Percentiles rank a stretch among this genome's conserved stretches.
phyloP scores from a whole-genome alignment of 2,888 invertebrate species.

The Brachylomia viminalis region DNA sequence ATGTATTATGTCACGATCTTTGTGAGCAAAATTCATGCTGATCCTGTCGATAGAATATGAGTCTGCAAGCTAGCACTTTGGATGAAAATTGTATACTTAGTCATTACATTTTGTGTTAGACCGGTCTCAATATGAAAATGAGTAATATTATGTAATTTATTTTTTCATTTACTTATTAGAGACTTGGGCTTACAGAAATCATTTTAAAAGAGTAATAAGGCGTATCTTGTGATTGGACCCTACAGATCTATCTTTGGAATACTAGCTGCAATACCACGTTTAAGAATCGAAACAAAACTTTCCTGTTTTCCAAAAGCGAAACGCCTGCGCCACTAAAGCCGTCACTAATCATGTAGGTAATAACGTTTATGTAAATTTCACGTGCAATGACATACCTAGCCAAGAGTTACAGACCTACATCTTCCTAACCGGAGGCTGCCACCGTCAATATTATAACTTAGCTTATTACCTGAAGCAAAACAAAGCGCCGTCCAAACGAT shows the following conservation, averaged over 20 bases:
- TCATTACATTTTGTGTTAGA: background rate
- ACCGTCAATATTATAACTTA: background rate
- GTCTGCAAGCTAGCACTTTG: no score
- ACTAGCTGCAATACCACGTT: background rate
- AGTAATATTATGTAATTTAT: no score
- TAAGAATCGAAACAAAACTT: background rate
- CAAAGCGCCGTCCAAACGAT: constrained; percentile 73
- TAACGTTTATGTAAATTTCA: constrained; percentile 5
- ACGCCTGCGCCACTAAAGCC: no score
- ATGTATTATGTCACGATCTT: no score
- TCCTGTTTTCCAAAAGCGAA: background rate
- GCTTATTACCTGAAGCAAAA: constrained; percentile 73
- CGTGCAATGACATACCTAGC: constrained; percentile 18
- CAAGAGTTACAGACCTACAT: background rate
- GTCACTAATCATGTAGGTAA: no score
- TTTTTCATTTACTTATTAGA: no score
- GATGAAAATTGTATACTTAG: background rate
- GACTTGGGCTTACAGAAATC: no score
- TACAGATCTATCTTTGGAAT: no score
- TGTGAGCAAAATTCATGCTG: background rate
- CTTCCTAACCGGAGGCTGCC: background rate
- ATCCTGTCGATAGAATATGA: background rate
- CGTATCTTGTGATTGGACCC: no score
- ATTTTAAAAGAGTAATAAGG: no score
- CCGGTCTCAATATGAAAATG: background rate